A percentile compares a stretch with the other conserved stretches of the same genome.
Evolutionary conservation across 2,797 vertebrate genomes (phyloP).

Genomic region (Acanthopagrus latus): DNA sequence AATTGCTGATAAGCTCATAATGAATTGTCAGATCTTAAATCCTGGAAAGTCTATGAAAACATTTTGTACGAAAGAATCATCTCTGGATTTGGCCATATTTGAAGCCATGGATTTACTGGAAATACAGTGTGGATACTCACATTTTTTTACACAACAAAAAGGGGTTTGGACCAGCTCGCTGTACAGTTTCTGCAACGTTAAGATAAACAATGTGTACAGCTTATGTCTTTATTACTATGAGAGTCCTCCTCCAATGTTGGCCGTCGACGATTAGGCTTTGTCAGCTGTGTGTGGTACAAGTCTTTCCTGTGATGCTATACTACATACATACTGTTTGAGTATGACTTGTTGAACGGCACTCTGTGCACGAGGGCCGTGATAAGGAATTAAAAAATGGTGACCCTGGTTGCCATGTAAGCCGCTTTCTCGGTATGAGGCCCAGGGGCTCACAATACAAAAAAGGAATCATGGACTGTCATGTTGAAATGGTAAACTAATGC

Average conservation of each 20-base stretch:
- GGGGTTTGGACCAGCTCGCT: constrained; percentile 18
- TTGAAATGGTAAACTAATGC: constrained; percentile 76
- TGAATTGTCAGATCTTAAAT: constrained; percentile 31
- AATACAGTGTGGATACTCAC: constrained; percentile 44
- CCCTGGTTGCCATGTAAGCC: constrained; percentile 66
- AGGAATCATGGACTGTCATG: constrained; percentile 66
- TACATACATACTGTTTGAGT: constrained; percentile 51
- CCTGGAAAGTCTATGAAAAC: constrained; percentile 38
- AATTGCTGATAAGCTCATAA: constrained; percentile 35
- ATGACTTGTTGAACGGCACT: constrained; percentile 73
- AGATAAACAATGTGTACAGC: constrained; percentile 36
- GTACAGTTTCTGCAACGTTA: constrained; percentile 29
- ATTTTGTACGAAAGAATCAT: constrained; percentile 38
- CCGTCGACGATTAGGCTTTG: constrained; percentile 41
- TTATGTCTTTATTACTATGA: constrained; percentile 28
- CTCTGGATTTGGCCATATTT: constrained; percentile 43
- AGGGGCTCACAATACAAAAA: constrained; percentile 67
- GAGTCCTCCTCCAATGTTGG: constrained; percentile 24
- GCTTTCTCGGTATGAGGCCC: constrained; percentile 68
- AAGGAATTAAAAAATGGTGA: constrained; percentile 71
- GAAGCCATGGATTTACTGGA: constrained; percentile 68
- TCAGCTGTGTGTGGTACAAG: constrained; percentile 61
- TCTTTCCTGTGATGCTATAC: constrained; percentile 54
- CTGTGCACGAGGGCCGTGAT: constrained; percentile 52
- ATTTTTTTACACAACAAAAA: constrained; percentile 15